A percentile compares a stretch with the other conserved stretches of the same genome.
These are phyloP conservation scores for Cyanoliseus patagonus DNA, from an alignment of 2,113 vertebrate species.

Conservation along the genomic window DNA sequence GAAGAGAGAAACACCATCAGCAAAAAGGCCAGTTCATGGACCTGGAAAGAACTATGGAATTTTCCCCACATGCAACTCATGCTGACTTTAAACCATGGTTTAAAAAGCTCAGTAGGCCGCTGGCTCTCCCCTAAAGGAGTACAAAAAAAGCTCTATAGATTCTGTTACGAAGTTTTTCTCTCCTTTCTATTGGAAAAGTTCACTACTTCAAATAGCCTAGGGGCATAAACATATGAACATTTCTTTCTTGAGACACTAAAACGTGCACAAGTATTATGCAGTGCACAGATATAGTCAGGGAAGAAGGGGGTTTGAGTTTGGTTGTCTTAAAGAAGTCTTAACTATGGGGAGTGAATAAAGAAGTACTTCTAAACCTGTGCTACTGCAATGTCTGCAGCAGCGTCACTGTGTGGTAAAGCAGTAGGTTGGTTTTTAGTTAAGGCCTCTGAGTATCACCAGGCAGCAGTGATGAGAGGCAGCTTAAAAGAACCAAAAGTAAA, in stretches of 20 bases:
- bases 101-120: not conserved
- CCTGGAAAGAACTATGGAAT: not conserved
- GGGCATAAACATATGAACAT: fast-evolving
- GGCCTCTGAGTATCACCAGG: not conserved
- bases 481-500: not conserved
- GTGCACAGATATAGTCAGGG: not conserved
- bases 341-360: not conserved
- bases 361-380: not conserved
- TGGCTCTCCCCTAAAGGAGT: not conserved
- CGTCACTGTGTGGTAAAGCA: not conserved
- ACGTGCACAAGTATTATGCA: not conserved
- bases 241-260: not conserved
- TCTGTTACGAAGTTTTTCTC: not conserved
- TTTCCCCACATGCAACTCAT: not conserved
- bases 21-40: not conserved
- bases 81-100: fast-evolving
- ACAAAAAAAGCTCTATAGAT: not conserved
- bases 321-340: not conserved
- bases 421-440: not conserved
- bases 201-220: not conserved
- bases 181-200: not conserved
- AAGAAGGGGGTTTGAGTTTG: not conserved
- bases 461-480: not conserved
- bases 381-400: not conserved
- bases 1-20: not conserved